Conservation (phyloP, 2,797 vertebrate genomes). For the Diplodus puntazzo region DNA sequence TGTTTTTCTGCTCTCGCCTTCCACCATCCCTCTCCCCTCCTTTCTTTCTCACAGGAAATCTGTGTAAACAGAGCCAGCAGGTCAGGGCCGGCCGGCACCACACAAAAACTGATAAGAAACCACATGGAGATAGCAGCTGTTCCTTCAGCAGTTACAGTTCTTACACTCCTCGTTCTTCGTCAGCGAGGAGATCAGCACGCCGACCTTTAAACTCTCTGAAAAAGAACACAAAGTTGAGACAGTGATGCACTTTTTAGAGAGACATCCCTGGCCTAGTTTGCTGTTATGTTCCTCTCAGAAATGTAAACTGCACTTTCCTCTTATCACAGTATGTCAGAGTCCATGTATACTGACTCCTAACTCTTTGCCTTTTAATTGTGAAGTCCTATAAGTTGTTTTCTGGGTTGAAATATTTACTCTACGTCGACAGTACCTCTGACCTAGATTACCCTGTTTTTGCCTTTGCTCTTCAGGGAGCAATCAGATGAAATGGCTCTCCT, state of each 20-base stretch:
- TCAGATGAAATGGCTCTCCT: slow-evolving; percentile 44
- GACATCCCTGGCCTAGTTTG: background rate
- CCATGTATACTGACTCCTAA: slow-evolving; percentile 12
- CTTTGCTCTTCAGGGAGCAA: slow-evolving; percentile 30
- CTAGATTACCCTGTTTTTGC: slow-evolving; percentile 58
- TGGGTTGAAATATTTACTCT: slow-evolving; percentile 67
- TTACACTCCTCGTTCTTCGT: background rate
- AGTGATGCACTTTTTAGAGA: background rate
- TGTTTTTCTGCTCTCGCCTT: slow-evolving; percentile 30
- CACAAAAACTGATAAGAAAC: slow-evolving; percentile 66
- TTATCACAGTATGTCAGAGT: slow-evolving; percentile 57
- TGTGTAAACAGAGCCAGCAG: slow-evolving; percentile 61
- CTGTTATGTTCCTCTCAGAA: background rate
- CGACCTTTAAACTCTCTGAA: background rate
- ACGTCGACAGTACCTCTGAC: slow-evolving; percentile 60
- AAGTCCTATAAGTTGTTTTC: slow-evolving; percentile 50
- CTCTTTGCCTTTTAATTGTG: slow-evolving; percentile 36
- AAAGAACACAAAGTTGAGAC: slow-evolving; percentile 1
- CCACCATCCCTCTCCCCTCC: background rate
- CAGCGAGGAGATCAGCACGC: background rate
- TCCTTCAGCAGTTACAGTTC: slow-evolving; percentile 36
- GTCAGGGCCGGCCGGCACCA: slow-evolving; percentile 46
- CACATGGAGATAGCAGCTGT: slow-evolving; percentile 37
- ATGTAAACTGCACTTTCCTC: slow-evolving; percentile 14
- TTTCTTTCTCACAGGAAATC: slow-evolving; percentile 49